A percentile compares a stretch with the other conserved stretches of the same genome.
Evolutionary conservation across 2,113 vertebrate genomes (phyloP).

Genomic region (Pseudopipra pipra): DNA sequence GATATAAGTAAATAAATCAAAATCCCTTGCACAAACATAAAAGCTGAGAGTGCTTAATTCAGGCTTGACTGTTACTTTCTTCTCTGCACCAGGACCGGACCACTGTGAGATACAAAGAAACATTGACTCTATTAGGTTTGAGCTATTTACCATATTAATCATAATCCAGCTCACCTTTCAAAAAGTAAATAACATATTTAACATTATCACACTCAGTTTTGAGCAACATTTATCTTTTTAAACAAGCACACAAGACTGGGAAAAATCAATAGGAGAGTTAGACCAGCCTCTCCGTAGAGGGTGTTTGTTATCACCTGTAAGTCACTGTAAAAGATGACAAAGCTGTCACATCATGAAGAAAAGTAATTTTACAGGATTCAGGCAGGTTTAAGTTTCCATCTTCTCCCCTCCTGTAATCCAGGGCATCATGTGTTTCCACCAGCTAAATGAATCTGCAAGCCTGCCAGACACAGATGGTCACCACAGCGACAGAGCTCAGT

Average conservation of each 20-base stretch:
- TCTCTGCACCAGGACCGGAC: not conserved
- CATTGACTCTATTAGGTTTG: slow-evolving; percentile 65
- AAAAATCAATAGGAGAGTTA: slow-evolving; percentile 65
- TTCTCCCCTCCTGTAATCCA: not conserved
- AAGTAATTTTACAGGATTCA: slow-evolving; percentile 55
- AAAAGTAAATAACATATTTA: slow-evolving; percentile 78
- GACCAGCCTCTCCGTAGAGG: not conserved
- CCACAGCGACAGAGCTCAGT: not conserved
- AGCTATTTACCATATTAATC: slow-evolving; percentile 76
- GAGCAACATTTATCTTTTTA: slow-evolving; percentile 78
- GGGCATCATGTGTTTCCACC: not conserved
- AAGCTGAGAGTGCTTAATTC: not conserved
- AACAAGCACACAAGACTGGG: slow-evolving; percentile 36
- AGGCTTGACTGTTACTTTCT: not conserved
- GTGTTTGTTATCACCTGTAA: slow-evolving; percentile 16
- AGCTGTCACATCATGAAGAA: slow-evolving; percentile 42
- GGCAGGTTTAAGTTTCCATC: slow-evolving; percentile 3
- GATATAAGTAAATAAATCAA: not conserved
- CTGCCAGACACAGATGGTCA: slow-evolving; percentile 3
- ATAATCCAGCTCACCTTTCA: slow-evolving; percentile 77
- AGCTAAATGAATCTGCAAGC: slow-evolving; percentile 14
- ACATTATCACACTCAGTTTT: slow-evolving; percentile 68
- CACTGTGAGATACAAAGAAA: slow-evolving; percentile 21
- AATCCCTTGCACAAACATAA: not conserved
- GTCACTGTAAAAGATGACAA: slow-evolving; percentile 64